phyloP scores from a whole-genome alignment of 2,113 vertebrate genomes.

The Cnemophilus loriae region DNA sequence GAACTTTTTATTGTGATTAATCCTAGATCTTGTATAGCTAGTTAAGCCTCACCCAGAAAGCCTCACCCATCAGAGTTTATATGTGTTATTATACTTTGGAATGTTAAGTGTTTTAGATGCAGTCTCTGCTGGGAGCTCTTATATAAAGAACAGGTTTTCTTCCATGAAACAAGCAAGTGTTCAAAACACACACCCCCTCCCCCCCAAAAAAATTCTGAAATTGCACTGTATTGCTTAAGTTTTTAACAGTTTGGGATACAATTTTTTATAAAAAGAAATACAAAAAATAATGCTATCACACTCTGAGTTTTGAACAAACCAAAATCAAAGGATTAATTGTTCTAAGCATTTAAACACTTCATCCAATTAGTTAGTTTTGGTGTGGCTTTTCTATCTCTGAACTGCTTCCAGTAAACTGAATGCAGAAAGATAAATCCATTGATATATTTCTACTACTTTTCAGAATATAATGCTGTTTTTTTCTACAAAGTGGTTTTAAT shows the following conservation, averaged over 20 bases:
- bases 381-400: not conserved
- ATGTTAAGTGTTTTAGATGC: constrained; percentile 74
- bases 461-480: not conserved
- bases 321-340: constrained; percentile 56
- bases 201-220: not conserved
- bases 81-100: constrained; percentile 70
- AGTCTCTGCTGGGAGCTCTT: constrained; percentile 65
- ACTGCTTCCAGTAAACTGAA: constrained; percentile 8
- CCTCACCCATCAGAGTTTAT: constrained; percentile 69
- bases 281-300: constrained; percentile 60
- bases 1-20: constrained; percentile 66
- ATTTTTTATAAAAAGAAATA: constrained; percentile 54
- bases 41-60: constrained; percentile 69
- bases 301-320: constrained; percentile 26
- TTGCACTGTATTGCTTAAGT: constrained; percentile 52
- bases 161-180: constrained; percentile 50
- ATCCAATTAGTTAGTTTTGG: not conserved
- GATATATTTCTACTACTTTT: not conserved
- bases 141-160: constrained; percentile 56
- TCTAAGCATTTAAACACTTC: constrained; percentile 28
- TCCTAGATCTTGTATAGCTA: constrained; percentile 58
- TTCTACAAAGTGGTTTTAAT: not conserved
- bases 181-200: not conserved
- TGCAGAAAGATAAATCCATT: constrained; percentile 11
- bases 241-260: constrained; percentile 59